Base-by-base conservation (phyloP, 2,888 invertebrate species). In the Gryllus longicercus region DNA sequence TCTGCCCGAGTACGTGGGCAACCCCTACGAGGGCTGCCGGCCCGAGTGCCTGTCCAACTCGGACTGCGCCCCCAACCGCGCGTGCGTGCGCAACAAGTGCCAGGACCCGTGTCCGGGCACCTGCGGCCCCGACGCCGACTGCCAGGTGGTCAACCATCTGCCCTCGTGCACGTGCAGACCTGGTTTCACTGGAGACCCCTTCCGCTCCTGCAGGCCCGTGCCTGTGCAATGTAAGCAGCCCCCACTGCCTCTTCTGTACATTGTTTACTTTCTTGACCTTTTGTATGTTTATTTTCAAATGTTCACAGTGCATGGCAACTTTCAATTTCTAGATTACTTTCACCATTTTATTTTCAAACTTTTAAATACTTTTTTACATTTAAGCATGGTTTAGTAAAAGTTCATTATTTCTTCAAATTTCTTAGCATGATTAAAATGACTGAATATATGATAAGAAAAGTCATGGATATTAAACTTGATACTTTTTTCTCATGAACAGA, bases 101-200 rank as follows among this genome's bases (percentile, higher is more conserved):
- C 85, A 86, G 82, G 89, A 91, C 85, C 91, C 91, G 49, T 91
- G 91, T 82, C 89, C 89, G 2, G 91, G 90, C 81, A 89, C 89
- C 14, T 91, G 89, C 83, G 89, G 88, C 4, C 83, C 84, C 12
- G 87, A 88, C 82, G 88, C 89, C 2, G 85, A 86, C 49, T 89
- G 89, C 79, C 85, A 83, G 82, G 87, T 86, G 11, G 83, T 84
- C 49, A 85, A 84, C 80, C 86, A 87, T 82, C 82, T 84, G 25
- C 86, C 87, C 81, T 83, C 84, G 75, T 92, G 93, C 85, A 90
- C 90, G 79, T 94, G 94, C 84, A 90, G 89, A 82, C 84, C 87
- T 79, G 92, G 91, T 78, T 91, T 89, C 84, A 92, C 92, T 77
- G 95, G 95, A 77, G 92, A 94, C 89, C 93, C 94, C 10, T 93